phyloP scores from a whole-genome alignment of 2,113 vertebrate genomes.

The Heliornis fulica region DNA sequence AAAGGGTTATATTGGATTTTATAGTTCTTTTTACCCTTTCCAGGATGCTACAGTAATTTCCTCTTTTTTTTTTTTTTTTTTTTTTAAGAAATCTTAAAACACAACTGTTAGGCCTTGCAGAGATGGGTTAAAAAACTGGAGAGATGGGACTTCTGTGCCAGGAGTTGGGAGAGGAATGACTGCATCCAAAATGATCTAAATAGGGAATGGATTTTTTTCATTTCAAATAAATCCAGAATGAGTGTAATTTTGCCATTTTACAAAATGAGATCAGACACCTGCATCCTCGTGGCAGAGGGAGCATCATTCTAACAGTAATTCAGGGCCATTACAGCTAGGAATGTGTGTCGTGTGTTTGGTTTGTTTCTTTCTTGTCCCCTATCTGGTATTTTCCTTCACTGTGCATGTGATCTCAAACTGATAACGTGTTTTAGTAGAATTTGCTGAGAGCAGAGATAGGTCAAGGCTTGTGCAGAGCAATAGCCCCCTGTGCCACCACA shows the following conservation, averaged over 20 bases:
- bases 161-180: not conserved
- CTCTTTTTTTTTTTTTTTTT: not conserved
- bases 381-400: not conserved
- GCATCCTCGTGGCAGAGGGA: not conserved
- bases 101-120: rapidly evolving
- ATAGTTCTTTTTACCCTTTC: not conserved
- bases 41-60: not conserved
- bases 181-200: not conserved
- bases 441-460: not conserved
- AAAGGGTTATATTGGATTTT: not conserved
- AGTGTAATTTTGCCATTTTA: not conserved
- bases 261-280: not conserved
- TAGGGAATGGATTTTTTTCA: not conserved
- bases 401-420: not conserved
- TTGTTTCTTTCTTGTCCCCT: too few relatives aligned
- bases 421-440: not conserved
- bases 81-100: not conserved
- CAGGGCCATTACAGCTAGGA: not conserved
- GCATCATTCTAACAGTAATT: not conserved
- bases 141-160: not conserved
- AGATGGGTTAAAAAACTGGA: not conserved
- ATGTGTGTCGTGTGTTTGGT: rapidly evolving
- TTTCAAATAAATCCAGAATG: not conserved
- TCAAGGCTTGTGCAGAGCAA: not conserved
- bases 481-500: not conserved